Evolutionary conservation across 2,888 invertebrate species (phyloP).

Genomic region (Scaptomyza caliginosa): DNA sequence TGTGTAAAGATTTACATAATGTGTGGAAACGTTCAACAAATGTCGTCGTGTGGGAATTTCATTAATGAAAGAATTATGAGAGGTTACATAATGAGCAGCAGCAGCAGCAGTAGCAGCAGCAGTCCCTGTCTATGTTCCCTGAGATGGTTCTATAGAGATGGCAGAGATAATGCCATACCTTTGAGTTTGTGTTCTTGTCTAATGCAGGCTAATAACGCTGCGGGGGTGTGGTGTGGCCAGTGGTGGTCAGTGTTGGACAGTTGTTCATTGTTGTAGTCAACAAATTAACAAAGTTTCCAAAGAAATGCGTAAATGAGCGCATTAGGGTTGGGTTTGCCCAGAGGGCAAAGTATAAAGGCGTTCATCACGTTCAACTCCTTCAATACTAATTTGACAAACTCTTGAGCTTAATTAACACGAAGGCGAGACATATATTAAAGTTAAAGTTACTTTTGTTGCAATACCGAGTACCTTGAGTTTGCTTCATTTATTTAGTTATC

Average conservation of each 20-base stretch:
- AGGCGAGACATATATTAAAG: neutral
- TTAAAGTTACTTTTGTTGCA: neutral
- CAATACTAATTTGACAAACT: conserved; percentile 68
- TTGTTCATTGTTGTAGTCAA: conserved; percentile 67
- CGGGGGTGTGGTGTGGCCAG: conserved; percentile 45
- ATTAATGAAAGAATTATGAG: conserved; percentile 78
- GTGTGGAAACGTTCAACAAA: conserved; percentile 60
- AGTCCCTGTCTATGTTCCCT: conserved; percentile 7
- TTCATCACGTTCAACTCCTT: conserved; percentile 47
- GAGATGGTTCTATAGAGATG: conserved; percentile 35
- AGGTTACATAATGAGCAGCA: conserved; percentile 73
- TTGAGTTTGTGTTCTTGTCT: conserved; percentile 21
- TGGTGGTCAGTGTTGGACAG: conserved; percentile 31
- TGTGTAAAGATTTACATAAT: conserved; percentile 77
- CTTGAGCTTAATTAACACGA: conserved; percentile 52
- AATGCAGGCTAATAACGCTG: conserved; percentile 61
- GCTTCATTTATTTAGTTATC: neutral
- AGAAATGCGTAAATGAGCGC: conserved; percentile 70
- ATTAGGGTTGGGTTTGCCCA: conserved; percentile 43
- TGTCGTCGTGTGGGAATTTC: conserved; percentile 72
- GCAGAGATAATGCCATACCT: conserved; percentile 31
- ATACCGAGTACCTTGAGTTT: neutral
- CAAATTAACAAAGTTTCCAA: conserved; percentile 75
- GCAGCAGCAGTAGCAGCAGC: conserved; percentile 36
- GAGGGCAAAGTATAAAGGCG: conserved; percentile 20